Base-by-base conservation (phyloP, 1,140 invertebrate genomes). In the Drosophila suzukii region DNA sequence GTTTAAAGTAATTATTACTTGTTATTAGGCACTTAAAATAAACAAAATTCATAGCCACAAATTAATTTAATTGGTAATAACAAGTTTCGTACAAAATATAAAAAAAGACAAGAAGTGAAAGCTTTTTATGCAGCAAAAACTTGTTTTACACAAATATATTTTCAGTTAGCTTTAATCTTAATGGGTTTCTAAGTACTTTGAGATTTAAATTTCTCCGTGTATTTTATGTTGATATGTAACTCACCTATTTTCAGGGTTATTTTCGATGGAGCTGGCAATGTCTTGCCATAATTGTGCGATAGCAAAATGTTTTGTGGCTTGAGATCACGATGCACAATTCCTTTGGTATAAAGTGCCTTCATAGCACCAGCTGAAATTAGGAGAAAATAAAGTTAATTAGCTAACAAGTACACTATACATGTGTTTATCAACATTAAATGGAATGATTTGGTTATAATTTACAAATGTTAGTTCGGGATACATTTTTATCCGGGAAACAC, bases 231-330 rank as follows among this genome's bases (percentile, higher is more conserved):
- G 10, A 13, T 12, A 7, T 46, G 15, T 1, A 11, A 15, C 49
- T 34, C 11, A 92, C 91, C 91, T 90, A 98, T 98, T 95, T 99
- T 99, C 12, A 99, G 94, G 53, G 95, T 96, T 70, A 99, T 98
- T 92, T 99, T 97, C 74, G 96, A 95, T 44, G 98, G 97, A 59
- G 96, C 95, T 20, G 98, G 97, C 91, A 97, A 96, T 41, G 94
- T 94, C 81, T 96, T 95, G 54, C 94, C 94, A 91, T 95, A 96
- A 83, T 94, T 95, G 93, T 98, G 96, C 92, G 97, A 97, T 49
- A 99, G 93, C 55, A 99, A 94, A 90, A 99, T 99, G 93, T 99
- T 99, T 93, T 99, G 98, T 68, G 98, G 98, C 93, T 99, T 99
- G 81, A 99, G 94, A 94, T 99, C 99, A 86, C 99, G 94, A 93